Evolutionary conservation across 2,113 vertebrate genomes (phyloP), one percentile per base, ranked within the genome.

Genomic region (Salvelinus fontinalis): DNA sequence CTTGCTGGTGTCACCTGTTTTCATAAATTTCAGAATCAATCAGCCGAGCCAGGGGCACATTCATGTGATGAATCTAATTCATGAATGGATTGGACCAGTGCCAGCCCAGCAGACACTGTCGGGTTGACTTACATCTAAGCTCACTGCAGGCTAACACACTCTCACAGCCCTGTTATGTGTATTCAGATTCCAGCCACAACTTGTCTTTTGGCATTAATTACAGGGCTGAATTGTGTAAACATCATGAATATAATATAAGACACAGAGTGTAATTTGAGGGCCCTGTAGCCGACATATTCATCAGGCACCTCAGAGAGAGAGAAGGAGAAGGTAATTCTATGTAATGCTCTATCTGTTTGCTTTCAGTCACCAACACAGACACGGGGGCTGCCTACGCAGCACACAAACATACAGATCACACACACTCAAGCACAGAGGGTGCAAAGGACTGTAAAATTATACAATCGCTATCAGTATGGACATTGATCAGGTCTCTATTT

Each of bases 71-170:
- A 80, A 83, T 83, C 70, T 86, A 1, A 16, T 27, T 54, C 22
- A 9, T 67, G 80, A 88, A 83, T 78, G 84, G 83, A 75, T 67
- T 88, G 85, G 84, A 89, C 68, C 75, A 74, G 71, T 84, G 90
- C 87, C 88, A 91, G 59, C 20, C n/a, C n/a, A 62, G 82, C 54
- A 75, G 85, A 75, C 76, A 83, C 88, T 89, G 83, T 89, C 86
- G 85, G 85, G 87, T 89, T 86, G 85, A 87, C 67, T 51, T 72
- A 82, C 76, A 82, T 78, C 84, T 86, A 84, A 87, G 86, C 80
- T 83, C 81, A 13, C 27, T n/a, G 14, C 49, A n/a, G 13, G 16
- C 71, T 73, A 57, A 72, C 44, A 3, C 70, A 39, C 65, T 73
- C 79, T 75, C 79, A 67, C n/a, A 22, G 59, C 59, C 59, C n/a